Conservation (phyloP, 64 coral and sea anemone species). For the Porites lutea region DNA sequence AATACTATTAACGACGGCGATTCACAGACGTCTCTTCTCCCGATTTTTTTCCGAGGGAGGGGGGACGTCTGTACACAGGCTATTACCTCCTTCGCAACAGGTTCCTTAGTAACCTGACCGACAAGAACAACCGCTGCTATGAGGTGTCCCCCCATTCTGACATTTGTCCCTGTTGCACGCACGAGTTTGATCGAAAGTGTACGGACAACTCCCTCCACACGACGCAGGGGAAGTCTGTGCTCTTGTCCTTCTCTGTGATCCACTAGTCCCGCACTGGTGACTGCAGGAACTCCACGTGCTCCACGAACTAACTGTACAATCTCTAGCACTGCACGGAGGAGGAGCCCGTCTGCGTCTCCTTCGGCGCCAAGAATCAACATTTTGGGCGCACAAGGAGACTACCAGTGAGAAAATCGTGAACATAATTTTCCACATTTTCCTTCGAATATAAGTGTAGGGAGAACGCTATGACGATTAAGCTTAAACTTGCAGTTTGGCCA, state of each 20-base stretch:
- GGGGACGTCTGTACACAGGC: no score
- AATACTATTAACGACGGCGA: no score
- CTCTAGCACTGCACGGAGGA: slow-evolving; percentile 10
- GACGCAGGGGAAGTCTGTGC: neutral
- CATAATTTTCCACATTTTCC: neutral
- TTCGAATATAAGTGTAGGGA: neutral
- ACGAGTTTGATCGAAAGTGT: neutral
- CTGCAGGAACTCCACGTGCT: slow-evolving; percentile 5
- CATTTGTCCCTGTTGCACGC: slow-evolving; percentile 52
- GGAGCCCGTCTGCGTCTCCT: slow-evolving; percentile 12
- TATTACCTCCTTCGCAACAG: slow-evolving; percentile 56
- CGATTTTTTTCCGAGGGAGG: no score
- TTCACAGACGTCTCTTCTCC: no score
- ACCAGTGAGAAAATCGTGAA: neutral
- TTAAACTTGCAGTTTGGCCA: no score
- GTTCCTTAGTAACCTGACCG: slow-evolving; percentile 23
- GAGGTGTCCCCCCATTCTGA: slow-evolving; percentile 43
- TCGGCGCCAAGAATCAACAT: slow-evolving; percentile 6
- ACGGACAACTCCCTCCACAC: slow-evolving; percentile 48
- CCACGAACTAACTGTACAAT: slow-evolving; percentile 9
- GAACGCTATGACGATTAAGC: no score
- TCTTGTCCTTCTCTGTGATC: slow-evolving; percentile 34
- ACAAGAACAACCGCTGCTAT: no score
- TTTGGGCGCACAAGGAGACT: neutral
- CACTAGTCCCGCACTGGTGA: slow-evolving; percentile 32